phyloP scores from a whole-genome alignment of 2,888 invertebrate genomes.

The Autographa pulchrina region DNA sequence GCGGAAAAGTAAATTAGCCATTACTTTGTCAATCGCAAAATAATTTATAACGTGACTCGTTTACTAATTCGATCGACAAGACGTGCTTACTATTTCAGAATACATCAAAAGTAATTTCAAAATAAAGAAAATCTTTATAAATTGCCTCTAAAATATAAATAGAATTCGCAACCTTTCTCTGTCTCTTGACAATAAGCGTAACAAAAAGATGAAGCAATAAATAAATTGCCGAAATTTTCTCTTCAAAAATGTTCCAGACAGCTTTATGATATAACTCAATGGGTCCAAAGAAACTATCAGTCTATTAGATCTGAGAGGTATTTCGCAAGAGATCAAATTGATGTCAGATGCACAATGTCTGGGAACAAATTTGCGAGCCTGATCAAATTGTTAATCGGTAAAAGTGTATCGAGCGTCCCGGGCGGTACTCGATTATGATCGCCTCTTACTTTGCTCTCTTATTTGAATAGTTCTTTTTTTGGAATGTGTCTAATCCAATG shows the following conservation, averaged over 20 bases:
- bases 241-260: conserved; percentile 40
- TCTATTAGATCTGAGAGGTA: conserved; percentile 45
- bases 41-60: neutral
- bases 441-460: conserved; percentile 63
- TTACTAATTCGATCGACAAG: neutral
- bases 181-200: conserved; percentile 43
- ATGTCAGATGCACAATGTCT: conserved; percentile 57
- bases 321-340: conserved; percentile 58
- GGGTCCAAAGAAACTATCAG: conserved; percentile 47
- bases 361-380: conserved; percentile 63
- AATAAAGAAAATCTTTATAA: conserved; percentile 19
- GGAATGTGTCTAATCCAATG: conserved; percentile 33
- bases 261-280: conserved; percentile 40
- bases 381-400: conserved; percentile 76
- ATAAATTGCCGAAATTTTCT: conserved; percentile 43
- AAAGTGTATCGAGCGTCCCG: conserved; percentile 76
- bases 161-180: conserved; percentile 42
- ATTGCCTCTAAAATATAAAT: conserved; percentile 31
- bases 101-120: neutral
- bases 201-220: conserved; percentile 39
- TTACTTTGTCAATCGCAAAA: neutral
- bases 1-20: neutral
- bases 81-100: neutral
- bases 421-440: conserved; percentile 66
- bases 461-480: conserved; percentile 55